These are phyloP conservation scores for Zaprionus lineosus DNA, from an alignment of 2,888 invertebrate species.

Conservation along the genomic window DNA sequence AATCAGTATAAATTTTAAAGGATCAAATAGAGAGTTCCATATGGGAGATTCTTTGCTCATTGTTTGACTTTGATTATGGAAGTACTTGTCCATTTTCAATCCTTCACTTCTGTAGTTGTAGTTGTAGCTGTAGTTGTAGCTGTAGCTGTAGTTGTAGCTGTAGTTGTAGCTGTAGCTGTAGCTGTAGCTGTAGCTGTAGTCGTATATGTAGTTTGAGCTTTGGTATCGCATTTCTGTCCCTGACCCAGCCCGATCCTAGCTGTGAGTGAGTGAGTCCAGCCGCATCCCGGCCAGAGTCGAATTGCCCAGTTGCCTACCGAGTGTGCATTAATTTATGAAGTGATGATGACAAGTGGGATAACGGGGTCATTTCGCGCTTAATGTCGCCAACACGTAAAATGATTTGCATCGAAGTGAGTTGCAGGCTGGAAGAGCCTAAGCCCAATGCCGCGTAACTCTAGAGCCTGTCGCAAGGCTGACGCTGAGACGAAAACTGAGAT, in stretches of 20 bases:
- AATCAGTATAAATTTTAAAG: too few relatives aligned
- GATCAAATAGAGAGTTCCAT: too few relatives aligned
- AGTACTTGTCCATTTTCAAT: too few relatives aligned
- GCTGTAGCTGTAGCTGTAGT: too few relatives aligned
- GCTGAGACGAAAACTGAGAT: conserved; percentile 15
- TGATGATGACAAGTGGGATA: conserved; percentile 81
- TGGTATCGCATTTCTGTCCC: too few relatives aligned
- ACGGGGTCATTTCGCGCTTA: conserved; percentile 80
- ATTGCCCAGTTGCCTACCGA: conserved; percentile 41
- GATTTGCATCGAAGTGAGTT: conserved; percentile 69
- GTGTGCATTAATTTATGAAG: conserved; percentile 78
- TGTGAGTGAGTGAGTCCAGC: conserved; percentile 19
- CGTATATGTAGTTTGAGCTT: too few relatives aligned
- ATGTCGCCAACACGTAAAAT: conserved; percentile 81
- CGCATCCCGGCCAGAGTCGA: not conserved
- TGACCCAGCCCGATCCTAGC: conserved; percentile 32
- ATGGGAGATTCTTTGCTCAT: too few relatives aligned
- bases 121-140: too few relatives aligned
- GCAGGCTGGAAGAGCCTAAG: conserved; percentile 21
- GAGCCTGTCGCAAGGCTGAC: conserved; percentile 69
- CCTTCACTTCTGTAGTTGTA: too few relatives aligned
- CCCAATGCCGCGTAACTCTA: conserved; percentile 67
- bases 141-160: too few relatives aligned
- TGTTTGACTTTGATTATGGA: too few relatives aligned
- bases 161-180: too few relatives aligned